Evolutionary conservation across 35 echinoderm and acorn worm species (phyloP).

Genomic region (Heliocidaris tuberculata): DNA sequence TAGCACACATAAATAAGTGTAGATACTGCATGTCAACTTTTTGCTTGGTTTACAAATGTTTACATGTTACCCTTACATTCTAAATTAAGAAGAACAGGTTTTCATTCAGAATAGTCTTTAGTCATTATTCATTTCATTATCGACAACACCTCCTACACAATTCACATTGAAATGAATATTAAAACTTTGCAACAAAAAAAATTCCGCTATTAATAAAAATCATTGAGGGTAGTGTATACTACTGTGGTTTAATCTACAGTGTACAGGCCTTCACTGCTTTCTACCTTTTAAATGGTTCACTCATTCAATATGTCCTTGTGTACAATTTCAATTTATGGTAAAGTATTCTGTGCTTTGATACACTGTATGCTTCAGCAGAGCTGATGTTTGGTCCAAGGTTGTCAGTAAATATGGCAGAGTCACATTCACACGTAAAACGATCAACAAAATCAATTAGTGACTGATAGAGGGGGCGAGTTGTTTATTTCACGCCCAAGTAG

Average conservation of each 20-base stretch:
- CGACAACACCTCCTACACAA: too few relatives aligned
- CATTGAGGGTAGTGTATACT: not conserved
- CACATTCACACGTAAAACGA: not conserved
- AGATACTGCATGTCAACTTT: too few relatives aligned
- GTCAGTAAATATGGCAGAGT: not conserved
- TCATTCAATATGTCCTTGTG: not conserved
- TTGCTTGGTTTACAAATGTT: too few relatives aligned
- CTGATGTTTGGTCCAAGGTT: not conserved
- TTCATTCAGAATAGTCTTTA: too few relatives aligned
- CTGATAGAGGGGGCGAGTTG: not conserved
- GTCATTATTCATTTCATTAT: too few relatives aligned
- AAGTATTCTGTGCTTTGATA: not conserved
- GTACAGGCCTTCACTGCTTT: not conserved
- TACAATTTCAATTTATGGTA: not conserved
- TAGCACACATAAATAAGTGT: too few relatives aligned
- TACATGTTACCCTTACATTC: too few relatives aligned
- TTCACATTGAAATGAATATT: too few relatives aligned
- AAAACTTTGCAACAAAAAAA: too few relatives aligned
- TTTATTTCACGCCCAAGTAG: not conserved
- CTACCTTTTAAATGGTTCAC: not conserved
- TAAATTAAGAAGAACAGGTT: too few relatives aligned
- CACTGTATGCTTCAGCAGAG: not conserved
- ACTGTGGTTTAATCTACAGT: not conserved
- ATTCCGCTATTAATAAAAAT: too few relatives aligned
- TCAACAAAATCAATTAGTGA: not conserved